Evolutionary conservation across 2,888 invertebrate genomes (phyloP).

Genomic region (Tridacna gigas): DNA sequence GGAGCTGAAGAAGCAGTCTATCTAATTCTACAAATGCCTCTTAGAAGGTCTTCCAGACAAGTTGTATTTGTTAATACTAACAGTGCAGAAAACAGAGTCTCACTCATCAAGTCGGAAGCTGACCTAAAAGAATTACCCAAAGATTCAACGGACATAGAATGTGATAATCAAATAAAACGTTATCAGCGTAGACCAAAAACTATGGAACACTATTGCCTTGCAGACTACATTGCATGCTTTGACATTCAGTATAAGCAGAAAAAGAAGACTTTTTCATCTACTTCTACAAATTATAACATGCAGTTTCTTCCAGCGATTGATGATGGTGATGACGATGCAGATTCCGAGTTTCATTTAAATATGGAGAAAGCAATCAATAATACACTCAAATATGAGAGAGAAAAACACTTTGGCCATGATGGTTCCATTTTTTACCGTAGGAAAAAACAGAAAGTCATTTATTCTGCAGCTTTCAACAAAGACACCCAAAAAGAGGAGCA

Average conservation of each 20-base stretch:
- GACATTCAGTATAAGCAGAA: neutral
- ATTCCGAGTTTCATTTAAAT: neutral
- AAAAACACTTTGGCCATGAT: neutral
- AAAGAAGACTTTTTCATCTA: neutral
- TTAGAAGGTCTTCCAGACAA: slow-evolving; percentile 35
- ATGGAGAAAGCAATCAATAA: too few relatives aligned
- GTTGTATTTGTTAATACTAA: slow-evolving; percentile 51
- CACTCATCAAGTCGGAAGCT: neutral
- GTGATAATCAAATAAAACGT: neutral
- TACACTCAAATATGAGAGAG: slow-evolving; percentile 1
- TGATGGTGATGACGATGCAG: neutral
- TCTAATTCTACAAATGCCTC: slow-evolving; percentile 56
- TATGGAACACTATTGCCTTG: neutral
- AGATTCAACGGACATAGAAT: neutral
- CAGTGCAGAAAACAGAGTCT: neutral
- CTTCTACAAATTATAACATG: neutral
- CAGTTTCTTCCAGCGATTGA: neutral
- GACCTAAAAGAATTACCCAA: neutral
- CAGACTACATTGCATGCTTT: slow-evolving; percentile 6
- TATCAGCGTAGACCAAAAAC: slow-evolving; percentile 7
- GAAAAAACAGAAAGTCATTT: too few relatives aligned
- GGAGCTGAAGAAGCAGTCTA: slow-evolving; percentile 64
- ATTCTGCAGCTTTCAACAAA: too few relatives aligned
- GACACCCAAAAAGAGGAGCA: slow-evolving; percentile 66
- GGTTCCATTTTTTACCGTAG: too few relatives aligned